Evolutionary conservation across 2,888 invertebrate genomes (phyloP), one percentile per base, ranked within the genome.

Genomic region (Bellardia bayeri): DNA sequence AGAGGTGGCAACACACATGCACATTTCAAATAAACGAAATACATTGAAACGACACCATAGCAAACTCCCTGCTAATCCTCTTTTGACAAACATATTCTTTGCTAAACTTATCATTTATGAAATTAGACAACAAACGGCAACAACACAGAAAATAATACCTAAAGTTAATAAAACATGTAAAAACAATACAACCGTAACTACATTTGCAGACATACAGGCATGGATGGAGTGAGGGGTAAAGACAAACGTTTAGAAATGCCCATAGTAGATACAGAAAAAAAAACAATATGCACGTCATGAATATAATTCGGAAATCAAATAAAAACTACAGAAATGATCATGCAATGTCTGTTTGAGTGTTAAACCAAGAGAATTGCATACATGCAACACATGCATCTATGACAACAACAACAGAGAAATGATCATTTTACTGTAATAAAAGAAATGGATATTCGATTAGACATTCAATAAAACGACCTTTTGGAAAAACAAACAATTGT

Each of bases 1-100:
- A 76, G 82, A 79, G 85, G 82, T 85, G 85, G 82, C 33, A 84
- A 85, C 85, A 85, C 56, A 87, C 69, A 79, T 85, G 85, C 79
- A 82, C 58, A 85, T 71, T 75, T 63, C 16, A 69, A 56, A 58
- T 13, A 30, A 80, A 69, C 45, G 33, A 68, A 80, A 81, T 56
- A 61, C 76, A 80, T 72, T 81, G 69, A 76, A 61, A 71, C 37
- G 56, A 30, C 82, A 71, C n/a, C 69, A 75, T 54, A 42, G 49
- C 16, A 51, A 63, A 40, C 30, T 64, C 80, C 33, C 68, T 23
- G 66, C 30, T 51, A 64, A 45, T 66, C 11, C 4, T 45, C 14
- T 40, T 51, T 82, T 54, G 58, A 72, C 61, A 68, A 82, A 54
- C 69, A 30, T 72, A 58, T 64, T 81, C 75, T 69, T 54, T 23